Evolutionary conservation across 2,888 invertebrate species (phyloP).

Genomic region (Drosophila anceps): DNA sequence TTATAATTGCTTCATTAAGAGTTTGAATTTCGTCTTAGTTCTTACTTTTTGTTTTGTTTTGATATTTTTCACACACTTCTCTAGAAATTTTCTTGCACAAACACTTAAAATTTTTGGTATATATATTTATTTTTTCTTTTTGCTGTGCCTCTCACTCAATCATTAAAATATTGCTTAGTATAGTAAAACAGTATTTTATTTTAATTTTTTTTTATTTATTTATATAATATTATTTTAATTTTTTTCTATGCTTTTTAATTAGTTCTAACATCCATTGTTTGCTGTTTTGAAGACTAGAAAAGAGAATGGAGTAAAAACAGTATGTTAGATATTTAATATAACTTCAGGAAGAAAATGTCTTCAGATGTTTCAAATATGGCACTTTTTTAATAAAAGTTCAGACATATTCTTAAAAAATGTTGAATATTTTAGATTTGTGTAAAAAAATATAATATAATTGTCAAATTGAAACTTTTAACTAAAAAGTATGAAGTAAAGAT

Average conservation of each 20-base stretch:
- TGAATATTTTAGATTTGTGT: no score
- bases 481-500: background rate
- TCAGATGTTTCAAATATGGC: no score
- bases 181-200: slow-evolving; percentile 43
- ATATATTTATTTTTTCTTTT: slow-evolving; percentile 22
- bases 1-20: slow-evolving; percentile 61
- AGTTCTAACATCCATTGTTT: slow-evolving; percentile 57
- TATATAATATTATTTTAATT: slow-evolving; percentile 30
- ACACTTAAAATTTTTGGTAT: slow-evolving; percentile 27
- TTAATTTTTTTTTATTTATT: slow-evolving; percentile 14
- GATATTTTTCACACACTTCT: slow-evolving; percentile 31
- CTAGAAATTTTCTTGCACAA: slow-evolving; percentile 15
- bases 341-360: background rate
- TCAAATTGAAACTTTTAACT: no score
- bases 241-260: slow-evolving; percentile 29
- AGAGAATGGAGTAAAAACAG: background rate
- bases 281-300: slow-evolving; percentile 35
- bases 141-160: slow-evolving; percentile 69
- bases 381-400: no score
- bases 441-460: no score
- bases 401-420: no score
- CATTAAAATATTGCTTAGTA: slow-evolving; percentile 74
- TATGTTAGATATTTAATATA: background rate
- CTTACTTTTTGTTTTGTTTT: background rate
- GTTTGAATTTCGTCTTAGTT: slow-evolving; percentile 26